Percentiles rank a stretch among this genome's conserved stretches.
phyloP scores from a whole-genome alignment of 2,113 vertebrate genomes.

The Sialia sialis region DNA sequence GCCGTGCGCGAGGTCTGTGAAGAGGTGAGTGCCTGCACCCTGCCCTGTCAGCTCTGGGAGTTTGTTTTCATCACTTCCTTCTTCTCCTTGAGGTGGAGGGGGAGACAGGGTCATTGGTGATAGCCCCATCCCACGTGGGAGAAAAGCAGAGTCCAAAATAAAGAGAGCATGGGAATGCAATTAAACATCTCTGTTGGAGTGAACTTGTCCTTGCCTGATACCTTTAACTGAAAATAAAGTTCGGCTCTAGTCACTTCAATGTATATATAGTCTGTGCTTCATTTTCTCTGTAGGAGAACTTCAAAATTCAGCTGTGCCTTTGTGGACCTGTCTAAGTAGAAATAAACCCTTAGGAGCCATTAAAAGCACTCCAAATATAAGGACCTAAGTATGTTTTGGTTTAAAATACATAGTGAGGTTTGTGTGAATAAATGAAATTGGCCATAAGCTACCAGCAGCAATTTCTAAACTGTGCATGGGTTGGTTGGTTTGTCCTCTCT shows the following conservation, averaged over 20 bases:
- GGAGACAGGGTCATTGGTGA: not conserved
- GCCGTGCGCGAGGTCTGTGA: slow-evolving; percentile 96
- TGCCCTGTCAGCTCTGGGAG: fast-evolving
- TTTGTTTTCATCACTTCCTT: fast-evolving
- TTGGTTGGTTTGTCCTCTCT: not conserved
- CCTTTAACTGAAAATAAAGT: not conserved
- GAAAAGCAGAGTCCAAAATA: not conserved
- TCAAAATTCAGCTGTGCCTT: not conserved
- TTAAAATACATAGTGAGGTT: not conserved
- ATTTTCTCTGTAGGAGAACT: not conserved
- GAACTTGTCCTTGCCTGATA: not conserved
- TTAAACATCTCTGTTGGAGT: not conserved
- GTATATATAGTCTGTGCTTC: not conserved
- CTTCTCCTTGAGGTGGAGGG: not conserved
- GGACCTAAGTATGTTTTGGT: not conserved
- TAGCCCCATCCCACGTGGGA: not conserved
- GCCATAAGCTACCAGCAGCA: not conserved
- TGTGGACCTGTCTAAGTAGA: not conserved
- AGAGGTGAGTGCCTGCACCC: slow-evolving; percentile 77
- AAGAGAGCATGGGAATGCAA: not conserved
- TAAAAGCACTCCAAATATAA: not conserved
- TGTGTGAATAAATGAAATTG: not conserved
- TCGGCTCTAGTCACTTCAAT: not conserved
- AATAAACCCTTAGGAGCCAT: not conserved
- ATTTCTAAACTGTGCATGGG: not conserved